Conservation (phyloP, 2,113 vertebrate genomes). For the Rutilus rutilus region DNA sequence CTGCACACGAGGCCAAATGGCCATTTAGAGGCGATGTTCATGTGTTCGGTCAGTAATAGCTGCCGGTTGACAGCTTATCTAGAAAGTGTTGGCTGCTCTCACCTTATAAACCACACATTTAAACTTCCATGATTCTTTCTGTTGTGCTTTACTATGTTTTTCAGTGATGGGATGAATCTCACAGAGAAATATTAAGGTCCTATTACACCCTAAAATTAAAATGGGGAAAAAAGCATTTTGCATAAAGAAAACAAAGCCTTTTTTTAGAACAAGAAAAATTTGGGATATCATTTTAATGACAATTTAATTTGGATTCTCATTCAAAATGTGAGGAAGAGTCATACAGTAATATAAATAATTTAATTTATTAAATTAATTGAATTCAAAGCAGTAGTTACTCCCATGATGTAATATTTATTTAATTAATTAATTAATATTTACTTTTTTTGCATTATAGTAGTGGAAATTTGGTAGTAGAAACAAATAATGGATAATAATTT, state of each 20-base stretch:
- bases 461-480: too few relatives aligned
- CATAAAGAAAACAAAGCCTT: background rate
- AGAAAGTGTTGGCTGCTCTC: background rate
- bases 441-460: too few relatives aligned
- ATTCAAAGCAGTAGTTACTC: background rate
- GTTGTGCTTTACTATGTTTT: slow-evolving; percentile 35
- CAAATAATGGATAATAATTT: too few relatives aligned
- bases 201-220: background rate
- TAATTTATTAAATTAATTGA: background rate
- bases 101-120: background rate
- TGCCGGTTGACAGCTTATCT: background rate
- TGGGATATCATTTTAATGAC: background rate
- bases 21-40: background rate
- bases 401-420: background rate
- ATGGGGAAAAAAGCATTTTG: too few relatives aligned
- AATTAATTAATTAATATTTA: too few relatives aligned
- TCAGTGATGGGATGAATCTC: background rate
- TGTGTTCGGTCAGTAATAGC: slow-evolving; percentile 14
- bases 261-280: background rate
- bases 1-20: background rate
- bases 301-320: background rate
- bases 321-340: background rate
- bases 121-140: background rate
- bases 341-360: background rate
- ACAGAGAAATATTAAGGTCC: background rate